phyloP scores from a whole-genome alignment of 2,797 vertebrate species.

The Brachymystax lenok region DNA sequence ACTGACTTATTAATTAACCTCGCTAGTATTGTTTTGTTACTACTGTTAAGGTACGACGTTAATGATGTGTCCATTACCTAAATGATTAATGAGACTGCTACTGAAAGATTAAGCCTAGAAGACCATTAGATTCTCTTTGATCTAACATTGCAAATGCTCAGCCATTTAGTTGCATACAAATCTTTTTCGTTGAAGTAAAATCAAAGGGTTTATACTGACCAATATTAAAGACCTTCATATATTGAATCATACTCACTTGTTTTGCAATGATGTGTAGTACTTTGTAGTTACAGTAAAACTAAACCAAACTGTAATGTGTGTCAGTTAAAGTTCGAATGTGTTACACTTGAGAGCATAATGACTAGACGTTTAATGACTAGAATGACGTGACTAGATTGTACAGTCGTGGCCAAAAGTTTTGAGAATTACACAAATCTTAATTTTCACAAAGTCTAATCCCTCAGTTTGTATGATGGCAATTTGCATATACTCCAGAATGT shows the following conservation, averaged over 20 bases:
- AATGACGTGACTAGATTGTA: too few relatives aligned
- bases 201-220: neutral
- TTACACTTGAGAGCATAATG: too few relatives aligned
- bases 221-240: neutral
- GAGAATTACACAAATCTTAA: too few relatives aligned
- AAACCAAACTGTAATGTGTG: too few relatives aligned
- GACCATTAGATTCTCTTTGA: slow-evolving; percentile 1
- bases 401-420: too few relatives aligned
- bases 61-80: neutral
- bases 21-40: neutral
- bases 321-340: too few relatives aligned
- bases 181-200: neutral
- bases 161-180: neutral
- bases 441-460: too few relatives aligned
- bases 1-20: neutral
- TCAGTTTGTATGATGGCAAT: too few relatives aligned
- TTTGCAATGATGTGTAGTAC: too few relatives aligned
- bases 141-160: neutral
- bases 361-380: too few relatives aligned
- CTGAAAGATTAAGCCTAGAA: neutral
- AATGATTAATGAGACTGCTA: slow-evolving; percentile 6
- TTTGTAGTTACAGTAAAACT: neutral
- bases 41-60: neutral
- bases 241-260: neutral
- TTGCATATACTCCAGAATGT: too few relatives aligned